Evolutionary conservation across 2,888 invertebrate species (phyloP).

Genomic region (Amblyjoppa fuscipennis): DNA sequence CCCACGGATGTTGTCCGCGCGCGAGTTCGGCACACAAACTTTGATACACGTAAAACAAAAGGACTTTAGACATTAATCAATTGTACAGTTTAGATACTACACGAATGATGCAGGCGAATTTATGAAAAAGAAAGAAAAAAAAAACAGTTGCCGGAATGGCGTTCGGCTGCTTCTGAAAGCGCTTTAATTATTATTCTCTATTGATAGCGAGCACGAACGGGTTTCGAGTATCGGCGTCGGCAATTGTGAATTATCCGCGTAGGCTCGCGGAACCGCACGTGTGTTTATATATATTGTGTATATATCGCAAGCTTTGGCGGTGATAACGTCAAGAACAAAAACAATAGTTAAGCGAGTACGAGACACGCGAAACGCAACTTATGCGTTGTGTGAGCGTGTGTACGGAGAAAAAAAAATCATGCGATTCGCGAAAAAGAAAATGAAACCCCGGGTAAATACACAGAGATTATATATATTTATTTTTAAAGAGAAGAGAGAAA

Average conservation of each 20-base stretch:
- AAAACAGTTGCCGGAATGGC: not conserved
- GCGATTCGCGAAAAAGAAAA: slow-evolving; percentile 38
- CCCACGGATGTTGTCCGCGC: slow-evolving; percentile 29
- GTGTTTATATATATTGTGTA: slow-evolving; percentile 50
- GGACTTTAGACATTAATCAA: slow-evolving; percentile 29
- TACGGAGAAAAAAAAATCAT: slow-evolving; percentile 20
- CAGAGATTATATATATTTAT: slow-evolving; percentile 57
- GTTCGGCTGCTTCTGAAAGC: not conserved
- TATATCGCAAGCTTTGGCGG: slow-evolving; percentile 48
- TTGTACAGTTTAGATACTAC: slow-evolving; percentile 53
- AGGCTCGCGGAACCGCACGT: slow-evolving; percentile 1
- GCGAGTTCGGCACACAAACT: slow-evolving; percentile 18
- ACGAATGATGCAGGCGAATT: not conserved
- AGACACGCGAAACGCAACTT: not conserved
- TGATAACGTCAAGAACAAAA: not conserved
- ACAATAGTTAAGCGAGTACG: not conserved
- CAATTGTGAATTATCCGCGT: slow-evolving; percentile 18
- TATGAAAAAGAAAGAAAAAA: not conserved
- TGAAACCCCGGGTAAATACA: slow-evolving; percentile 44
- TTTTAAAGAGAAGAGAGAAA: slow-evolving; percentile 45
- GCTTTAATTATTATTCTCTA: slow-evolving; percentile 11
- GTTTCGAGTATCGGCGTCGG: slow-evolving; percentile 45
- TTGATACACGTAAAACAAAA: slow-evolving; percentile 30
- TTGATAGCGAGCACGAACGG: slow-evolving; percentile 45
- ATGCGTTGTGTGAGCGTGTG: not conserved